Percentiles rank a stretch among this genome's conserved stretches.
Evolutionary conservation across 2,113 vertebrate species (phyloP).

Genomic region (Chinchilla lanigera): DNA sequence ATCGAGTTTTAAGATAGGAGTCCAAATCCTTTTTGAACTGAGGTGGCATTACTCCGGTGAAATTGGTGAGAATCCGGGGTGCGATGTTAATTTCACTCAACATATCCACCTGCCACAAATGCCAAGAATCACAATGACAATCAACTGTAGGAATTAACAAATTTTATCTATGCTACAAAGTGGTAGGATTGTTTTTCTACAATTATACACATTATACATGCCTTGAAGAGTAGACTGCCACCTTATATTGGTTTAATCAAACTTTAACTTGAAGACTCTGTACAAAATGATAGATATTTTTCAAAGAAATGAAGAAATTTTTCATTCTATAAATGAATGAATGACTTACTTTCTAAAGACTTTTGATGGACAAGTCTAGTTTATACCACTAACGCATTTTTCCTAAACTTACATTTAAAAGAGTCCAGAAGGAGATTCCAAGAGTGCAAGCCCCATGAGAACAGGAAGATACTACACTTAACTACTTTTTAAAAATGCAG

Average conservation of each 20-base stretch:
- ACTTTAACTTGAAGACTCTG: neutral
- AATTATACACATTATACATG: neutral
- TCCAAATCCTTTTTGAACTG: conserved; percentile 99
- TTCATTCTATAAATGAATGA: neutral
- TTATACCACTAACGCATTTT: neutral
- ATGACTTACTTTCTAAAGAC: neutral
- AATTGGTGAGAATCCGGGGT: conserved; percentile 98
- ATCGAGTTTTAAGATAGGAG: conserved; percentile 99
- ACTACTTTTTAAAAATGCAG: neutral
- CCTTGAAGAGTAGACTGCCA: neutral
- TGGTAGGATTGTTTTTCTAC: neutral
- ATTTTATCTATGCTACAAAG: neutral
- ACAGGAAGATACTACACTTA: neutral
- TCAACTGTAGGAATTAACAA: neutral
- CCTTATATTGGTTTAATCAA: neutral
- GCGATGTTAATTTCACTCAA: conserved; percentile 99
- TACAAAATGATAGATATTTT: neutral
- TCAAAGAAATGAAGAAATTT: no score
- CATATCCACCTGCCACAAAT: conserved; percentile 95
- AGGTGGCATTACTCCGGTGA: conserved; percentile 98
- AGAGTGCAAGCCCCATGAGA: neutral
- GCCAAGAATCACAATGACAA: conserved; percentile 32
- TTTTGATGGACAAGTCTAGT: neutral
- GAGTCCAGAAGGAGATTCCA: neutral
- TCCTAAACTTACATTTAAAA: neutral